These are phyloP conservation scores for Balearica regulorum DNA, from an alignment of 2,797 vertebrate genomes.

Conservation along the genomic window DNA sequence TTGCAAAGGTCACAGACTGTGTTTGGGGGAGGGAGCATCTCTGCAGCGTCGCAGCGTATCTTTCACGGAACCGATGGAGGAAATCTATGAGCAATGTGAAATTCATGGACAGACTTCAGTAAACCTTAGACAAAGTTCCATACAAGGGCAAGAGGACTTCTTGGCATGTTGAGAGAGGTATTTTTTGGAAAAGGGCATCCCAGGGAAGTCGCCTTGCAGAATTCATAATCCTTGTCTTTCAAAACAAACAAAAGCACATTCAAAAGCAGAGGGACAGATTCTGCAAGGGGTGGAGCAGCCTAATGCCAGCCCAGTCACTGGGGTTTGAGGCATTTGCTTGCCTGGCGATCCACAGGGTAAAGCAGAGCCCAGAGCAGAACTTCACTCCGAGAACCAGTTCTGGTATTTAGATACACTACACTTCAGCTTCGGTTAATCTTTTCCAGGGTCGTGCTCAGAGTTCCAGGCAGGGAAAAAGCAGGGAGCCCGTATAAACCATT, in stretches of 20 bases:
- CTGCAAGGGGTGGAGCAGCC: not conserved
- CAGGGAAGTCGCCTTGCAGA: not conserved
- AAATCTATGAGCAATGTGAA: not conserved
- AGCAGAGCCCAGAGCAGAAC: not conserved
- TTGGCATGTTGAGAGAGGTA: not conserved
- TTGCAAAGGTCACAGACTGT: not conserved
- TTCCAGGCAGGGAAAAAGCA: not conserved
- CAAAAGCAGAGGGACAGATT: not conserved
- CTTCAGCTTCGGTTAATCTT: not conserved
- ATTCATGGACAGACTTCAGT: not conserved
- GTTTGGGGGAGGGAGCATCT: not conserved
- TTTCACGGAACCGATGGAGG: not conserved
- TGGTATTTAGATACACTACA: not conserved
- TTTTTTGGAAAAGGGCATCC: not conserved
- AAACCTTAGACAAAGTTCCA: not conserved
- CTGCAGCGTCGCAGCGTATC: not conserved
- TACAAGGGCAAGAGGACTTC: not conserved
- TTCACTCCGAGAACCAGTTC: not conserved
- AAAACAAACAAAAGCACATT: not conserved
- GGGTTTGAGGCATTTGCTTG: not conserved
- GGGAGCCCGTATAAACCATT: accelerated
- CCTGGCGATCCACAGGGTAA: not conserved
- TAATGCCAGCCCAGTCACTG: not conserved
- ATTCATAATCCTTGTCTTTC: not conserved
- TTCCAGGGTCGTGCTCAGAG: not conserved